phyloP scores from a whole-genome alignment of 2,888 invertebrate species.

The Operophtera brumata region DNA sequence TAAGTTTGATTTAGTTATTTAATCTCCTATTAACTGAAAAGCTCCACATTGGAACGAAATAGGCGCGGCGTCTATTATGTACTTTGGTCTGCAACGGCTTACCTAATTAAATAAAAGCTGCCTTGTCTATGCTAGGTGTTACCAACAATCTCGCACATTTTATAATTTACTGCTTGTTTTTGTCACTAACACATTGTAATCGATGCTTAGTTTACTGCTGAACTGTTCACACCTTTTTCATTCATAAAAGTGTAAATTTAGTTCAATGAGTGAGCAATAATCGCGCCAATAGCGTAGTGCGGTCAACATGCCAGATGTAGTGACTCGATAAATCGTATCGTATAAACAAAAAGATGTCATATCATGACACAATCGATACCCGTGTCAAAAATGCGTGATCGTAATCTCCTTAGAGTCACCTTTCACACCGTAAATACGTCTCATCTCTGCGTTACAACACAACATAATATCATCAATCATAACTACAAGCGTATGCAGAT shows the following conservation, averaged over 20 bases:
- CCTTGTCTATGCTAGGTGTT: conserved; percentile 37
- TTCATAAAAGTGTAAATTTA: conserved; percentile 36
- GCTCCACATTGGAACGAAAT: conserved; percentile 11
- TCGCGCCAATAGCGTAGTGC: conserved; percentile 39
- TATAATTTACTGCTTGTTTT: conserved; percentile 51
- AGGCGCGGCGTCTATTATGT: conserved; percentile 24
- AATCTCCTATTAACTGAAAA: not conserved
- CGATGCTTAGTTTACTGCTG: conserved; percentile 33
- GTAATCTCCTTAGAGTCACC: conserved; percentile 76
- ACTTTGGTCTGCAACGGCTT: conserved; percentile 37
- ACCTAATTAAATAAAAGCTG: conserved; percentile 31
- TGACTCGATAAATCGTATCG: conserved; percentile 10
- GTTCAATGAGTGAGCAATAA: conserved; percentile 29
- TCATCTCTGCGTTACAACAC: conserved; percentile 59
- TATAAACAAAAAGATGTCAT: conserved; percentile 57
- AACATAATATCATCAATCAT: conserved; percentile 65
- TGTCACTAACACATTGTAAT: conserved; percentile 32
- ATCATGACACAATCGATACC: conserved; percentile 46
- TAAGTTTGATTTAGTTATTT: not conserved
- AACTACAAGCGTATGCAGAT: conserved; percentile 65
- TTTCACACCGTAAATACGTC: conserved; percentile 62
- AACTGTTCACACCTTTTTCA: conserved; percentile 50
- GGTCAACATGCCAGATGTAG: conserved; percentile 51
- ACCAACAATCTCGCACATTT: conserved; percentile 71
- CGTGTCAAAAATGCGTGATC: conserved; percentile 65